Base-by-base conservation (phyloP, 2,888 invertebrate species). In the Drosophila rubida region DNA sequence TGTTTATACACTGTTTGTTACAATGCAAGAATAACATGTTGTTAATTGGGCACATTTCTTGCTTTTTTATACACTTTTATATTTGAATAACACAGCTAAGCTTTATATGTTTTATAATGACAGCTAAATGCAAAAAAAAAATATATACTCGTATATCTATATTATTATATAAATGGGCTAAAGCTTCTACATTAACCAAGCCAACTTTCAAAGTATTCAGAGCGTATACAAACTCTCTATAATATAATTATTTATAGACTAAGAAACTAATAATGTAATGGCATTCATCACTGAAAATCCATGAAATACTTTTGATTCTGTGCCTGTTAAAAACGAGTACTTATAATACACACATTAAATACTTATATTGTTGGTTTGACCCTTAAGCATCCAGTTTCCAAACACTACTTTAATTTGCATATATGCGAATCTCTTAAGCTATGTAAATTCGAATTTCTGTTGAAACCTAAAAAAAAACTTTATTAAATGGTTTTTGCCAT, bases 171-270 rank as follows among this genome's bases (percentile, higher is more conserved):
- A 75, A 45, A 61, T 69, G 70, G 48, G 37, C 42, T 58, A 54
- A 51, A 61, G 79, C 71, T 77, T 75, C 54, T 71, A 62, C 22
- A 62, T 59, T 71, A 74, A 83, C 48, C 71, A 55, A 66, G 78
- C 81, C 84, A 81, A 81, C 62, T 48, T 55, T 78, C 70, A 61
- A 81, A 81, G 81, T 81, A 81, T 81, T 81, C 25, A 64, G 76
- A 71, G 70, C 71, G 63, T 73, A 62, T 60, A 51, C 69, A 46
- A 65, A 76, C 67, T 71, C 68, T 66, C 45, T 69, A 74, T 51
- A 80, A 77, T 69, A 54, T 58, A 19, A 19, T 42, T 46, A 49
- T 23, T 41, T 46, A 32, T 42, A 57, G 39, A 51, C 27, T 61
- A 60, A 64, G 48, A 59, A 57, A 45, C 55, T 32, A 55, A 44